A percentile compares a stretch with the other conserved stretches of the same genome.
These are phyloP conservation scores for Elachura formosa DNA, from an alignment of 2,113 vertebrate genomes.

Conservation along the genomic window DNA sequence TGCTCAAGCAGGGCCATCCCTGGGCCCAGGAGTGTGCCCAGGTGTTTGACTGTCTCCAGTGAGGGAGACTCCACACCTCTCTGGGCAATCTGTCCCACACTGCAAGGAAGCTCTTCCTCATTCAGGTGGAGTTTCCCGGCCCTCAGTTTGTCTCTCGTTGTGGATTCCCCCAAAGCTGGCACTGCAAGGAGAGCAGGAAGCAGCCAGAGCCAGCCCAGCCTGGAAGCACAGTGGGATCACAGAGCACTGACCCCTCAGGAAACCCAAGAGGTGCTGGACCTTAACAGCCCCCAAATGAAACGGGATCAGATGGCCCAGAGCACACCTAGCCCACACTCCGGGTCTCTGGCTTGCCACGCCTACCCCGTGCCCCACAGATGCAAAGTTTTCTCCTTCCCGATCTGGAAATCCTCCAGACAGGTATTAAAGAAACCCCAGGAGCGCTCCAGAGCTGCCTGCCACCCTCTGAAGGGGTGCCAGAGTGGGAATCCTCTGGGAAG, in stretches of 20 bases:
- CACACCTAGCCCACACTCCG: neutral
- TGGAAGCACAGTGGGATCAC: neutral
- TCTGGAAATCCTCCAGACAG: neutral
- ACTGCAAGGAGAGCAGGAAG: neutral
- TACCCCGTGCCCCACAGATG: neutral
- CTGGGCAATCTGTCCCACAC: neutral
- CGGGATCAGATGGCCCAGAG: neutral
- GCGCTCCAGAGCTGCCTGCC: neutral
- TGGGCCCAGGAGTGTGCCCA: neutral
- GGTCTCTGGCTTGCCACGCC: fast-evolving
- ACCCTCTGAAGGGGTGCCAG: neutral
- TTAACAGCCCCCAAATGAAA: neutral
- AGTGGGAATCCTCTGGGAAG: neutral
- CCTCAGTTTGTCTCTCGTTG: neutral
- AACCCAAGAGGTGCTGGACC: neutral
- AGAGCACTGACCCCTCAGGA: neutral
- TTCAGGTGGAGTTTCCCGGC: neutral
- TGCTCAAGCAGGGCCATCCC: neutral
- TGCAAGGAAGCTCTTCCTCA: neutral
- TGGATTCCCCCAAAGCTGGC: neutral
- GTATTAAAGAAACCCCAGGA: neutral
- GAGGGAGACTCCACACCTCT: neutral
- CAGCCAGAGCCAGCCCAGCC: neutral
- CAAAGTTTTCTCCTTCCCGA: neutral
- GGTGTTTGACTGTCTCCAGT: neutral